Conservation (phyloP, 2,797 vertebrate genomes). For the Poeciliopsis presidionis region DNA sequence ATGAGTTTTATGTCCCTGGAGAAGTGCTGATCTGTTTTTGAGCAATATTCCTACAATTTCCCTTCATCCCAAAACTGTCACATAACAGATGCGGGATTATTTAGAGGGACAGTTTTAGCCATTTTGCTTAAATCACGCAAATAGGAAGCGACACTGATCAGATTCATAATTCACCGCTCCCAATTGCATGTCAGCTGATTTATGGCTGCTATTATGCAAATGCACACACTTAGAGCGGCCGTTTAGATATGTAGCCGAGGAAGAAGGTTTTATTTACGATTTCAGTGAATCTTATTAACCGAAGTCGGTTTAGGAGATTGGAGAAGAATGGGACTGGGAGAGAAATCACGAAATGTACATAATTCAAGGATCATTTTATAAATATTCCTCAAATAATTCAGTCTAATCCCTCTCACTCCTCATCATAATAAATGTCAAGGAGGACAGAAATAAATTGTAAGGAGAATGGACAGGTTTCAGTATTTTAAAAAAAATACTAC, state of each 20-base stretch:
- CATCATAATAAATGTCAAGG: slow-evolving; percentile 24
- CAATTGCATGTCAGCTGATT: slow-evolving; percentile 57
- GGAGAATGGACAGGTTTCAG: neutral
- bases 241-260: slow-evolving; percentile 53
- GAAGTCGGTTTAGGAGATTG: slow-evolving; percentile 34
- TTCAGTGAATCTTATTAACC: slow-evolving; percentile 65
- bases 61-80: slow-evolving; percentile 31
- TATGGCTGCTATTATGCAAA: slow-evolving; percentile 64
- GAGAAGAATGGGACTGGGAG: slow-evolving; percentile 36
- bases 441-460: slow-evolving; percentile 25
- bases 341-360: slow-evolving; percentile 55
- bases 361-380: slow-evolving; percentile 45
- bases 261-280: slow-evolving; percentile 71
- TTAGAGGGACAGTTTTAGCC: slow-evolving; percentile 39
- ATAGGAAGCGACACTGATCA: slow-evolving; percentile 62
- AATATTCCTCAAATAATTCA: slow-evolving; percentile 57
- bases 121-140: slow-evolving; percentile 58
- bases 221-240: slow-evolving; percentile 50
- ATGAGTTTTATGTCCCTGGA: slow-evolving; percentile 33
- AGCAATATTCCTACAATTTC: slow-evolving; percentile 33
- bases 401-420: slow-evolving; percentile 37
- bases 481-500: neutral
- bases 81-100: slow-evolving; percentile 38
- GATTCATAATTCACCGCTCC: slow-evolving; percentile 57
- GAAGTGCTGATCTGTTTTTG: slow-evolving; percentile 35